Evolutionary conservation across 1,140 invertebrate species (phyloP).

Genomic region (Drosophila watanabei): DNA sequence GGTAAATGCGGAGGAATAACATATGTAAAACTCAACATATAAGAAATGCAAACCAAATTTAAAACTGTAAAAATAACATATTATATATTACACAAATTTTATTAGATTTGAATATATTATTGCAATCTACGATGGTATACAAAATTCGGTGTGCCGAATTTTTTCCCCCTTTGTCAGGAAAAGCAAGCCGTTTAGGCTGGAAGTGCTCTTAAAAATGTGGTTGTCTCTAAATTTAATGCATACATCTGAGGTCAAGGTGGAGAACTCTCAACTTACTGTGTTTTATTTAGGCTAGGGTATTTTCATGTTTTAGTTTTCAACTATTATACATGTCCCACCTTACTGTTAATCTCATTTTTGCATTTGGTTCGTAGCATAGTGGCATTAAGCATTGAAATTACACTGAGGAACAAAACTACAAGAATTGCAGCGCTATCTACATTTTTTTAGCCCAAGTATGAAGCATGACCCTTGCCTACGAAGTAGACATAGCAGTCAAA

Average conservation of each 20-base stretch:
- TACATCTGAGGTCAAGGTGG: not conserved
- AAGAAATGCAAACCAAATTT: no score
- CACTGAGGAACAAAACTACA: slow-evolving; percentile 62
- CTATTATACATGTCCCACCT: not conserved
- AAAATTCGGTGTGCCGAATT: no score
- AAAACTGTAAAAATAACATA: no score
- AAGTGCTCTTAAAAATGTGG: no score
- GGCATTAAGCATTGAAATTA: slow-evolving; percentile 36
- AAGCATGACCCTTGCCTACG: not conserved
- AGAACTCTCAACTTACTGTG: not conserved
- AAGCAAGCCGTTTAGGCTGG: no score
- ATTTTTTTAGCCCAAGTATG: not conserved
- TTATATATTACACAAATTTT: no score
- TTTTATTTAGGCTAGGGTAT: not conserved
- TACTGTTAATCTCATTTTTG: not conserved
- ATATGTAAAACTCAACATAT: no score
- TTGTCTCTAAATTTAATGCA: no score
- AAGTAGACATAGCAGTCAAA: not conserved
- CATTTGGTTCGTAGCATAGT: not conserved
- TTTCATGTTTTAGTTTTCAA: not conserved
- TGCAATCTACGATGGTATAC: no score
- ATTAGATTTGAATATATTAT: no score
- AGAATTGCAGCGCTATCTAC: not conserved
- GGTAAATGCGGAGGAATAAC: no score
- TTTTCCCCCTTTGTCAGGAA: no score